phyloP scores from a whole-genome alignment of 2,113 vertebrate species.

The Ahaetulla prasina region DNA sequence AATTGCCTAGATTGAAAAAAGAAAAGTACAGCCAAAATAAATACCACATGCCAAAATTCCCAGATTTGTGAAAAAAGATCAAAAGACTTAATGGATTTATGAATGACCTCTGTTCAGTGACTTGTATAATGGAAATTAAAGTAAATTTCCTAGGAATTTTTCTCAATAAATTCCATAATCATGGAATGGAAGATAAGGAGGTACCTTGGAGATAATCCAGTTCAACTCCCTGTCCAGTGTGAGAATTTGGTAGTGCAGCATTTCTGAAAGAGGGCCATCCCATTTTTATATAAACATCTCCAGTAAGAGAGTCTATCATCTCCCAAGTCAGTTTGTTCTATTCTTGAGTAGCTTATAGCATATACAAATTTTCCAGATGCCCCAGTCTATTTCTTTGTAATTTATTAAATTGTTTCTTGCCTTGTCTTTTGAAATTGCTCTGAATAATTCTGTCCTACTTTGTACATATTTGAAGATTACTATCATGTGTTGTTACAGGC shows the following conservation, averaged over 20 bases:
- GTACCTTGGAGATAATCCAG: background rate
- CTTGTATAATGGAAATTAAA: background rate
- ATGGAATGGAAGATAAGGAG: background rate
- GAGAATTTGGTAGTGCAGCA: background rate
- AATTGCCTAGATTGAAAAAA: background rate
- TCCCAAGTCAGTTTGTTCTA: background rate
- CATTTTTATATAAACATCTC: background rate
- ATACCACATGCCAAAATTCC: background rate
- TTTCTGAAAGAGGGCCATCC: background rate
- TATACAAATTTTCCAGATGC: background rate
- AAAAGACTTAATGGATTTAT: background rate
- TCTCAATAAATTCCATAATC: background rate
- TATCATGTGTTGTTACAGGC: background rate
- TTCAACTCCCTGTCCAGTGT: background rate
- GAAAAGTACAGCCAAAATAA: background rate
- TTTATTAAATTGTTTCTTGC: background rate
- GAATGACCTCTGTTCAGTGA: background rate
- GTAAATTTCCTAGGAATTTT: background rate
- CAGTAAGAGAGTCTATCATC: background rate
- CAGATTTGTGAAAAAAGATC: background rate
- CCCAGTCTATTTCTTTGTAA: background rate
- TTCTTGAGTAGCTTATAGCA: background rate
- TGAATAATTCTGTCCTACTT: background rate
- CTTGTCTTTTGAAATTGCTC: background rate
- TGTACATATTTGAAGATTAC: background rate